These are phyloP conservation scores for Pseudorasbora parva DNA, from an alignment of 2,113 vertebrate genomes.

Conservation along the genomic window DNA sequence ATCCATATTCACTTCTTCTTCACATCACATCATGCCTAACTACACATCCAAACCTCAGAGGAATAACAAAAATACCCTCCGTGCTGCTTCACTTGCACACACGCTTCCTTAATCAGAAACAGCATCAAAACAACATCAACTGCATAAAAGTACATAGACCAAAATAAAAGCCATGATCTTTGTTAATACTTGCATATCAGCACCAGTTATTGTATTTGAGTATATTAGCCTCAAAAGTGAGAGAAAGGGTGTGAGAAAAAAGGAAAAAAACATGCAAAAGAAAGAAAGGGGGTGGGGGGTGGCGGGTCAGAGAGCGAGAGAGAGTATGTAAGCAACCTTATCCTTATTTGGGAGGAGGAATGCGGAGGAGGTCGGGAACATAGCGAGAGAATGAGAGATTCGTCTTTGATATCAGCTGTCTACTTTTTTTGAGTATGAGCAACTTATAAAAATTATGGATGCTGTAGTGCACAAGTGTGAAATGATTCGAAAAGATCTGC, in stretches of 20 bases:
- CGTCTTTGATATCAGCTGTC: not conserved
- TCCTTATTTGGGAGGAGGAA: conserved; percentile 79
- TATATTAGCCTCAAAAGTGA: not conserved
- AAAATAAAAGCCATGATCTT: not conserved
- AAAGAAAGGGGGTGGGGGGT: conserved; percentile 31
- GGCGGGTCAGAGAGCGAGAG: conserved; percentile 51
- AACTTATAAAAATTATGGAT: not conserved
- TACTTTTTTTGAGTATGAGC: conserved; percentile 38
- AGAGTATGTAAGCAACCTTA: conserved; percentile 67
- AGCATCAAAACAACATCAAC: conserved; percentile 12
- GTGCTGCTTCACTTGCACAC: conserved; percentile 1
- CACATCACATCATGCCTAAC: not conserved
- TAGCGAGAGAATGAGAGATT: not conserved
- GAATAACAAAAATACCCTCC: conserved; percentile 36
- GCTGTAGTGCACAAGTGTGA: not conserved
- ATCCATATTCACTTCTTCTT: not conserved
- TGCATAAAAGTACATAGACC: not conserved
- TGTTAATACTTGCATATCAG: not conserved
- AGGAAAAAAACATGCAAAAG: conserved; percentile 33
- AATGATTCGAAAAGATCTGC: not conserved
- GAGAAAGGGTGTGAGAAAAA: conserved; percentile 50
- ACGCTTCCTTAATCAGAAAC: conserved; percentile 4
- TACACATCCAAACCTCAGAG: conserved; percentile 7
- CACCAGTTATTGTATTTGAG: not conserved
- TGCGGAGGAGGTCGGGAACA: conserved; percentile 60